Conservation (phyloP, 1,140 invertebrate genomes). For the Pygmarrhopalites habei region DNA sequence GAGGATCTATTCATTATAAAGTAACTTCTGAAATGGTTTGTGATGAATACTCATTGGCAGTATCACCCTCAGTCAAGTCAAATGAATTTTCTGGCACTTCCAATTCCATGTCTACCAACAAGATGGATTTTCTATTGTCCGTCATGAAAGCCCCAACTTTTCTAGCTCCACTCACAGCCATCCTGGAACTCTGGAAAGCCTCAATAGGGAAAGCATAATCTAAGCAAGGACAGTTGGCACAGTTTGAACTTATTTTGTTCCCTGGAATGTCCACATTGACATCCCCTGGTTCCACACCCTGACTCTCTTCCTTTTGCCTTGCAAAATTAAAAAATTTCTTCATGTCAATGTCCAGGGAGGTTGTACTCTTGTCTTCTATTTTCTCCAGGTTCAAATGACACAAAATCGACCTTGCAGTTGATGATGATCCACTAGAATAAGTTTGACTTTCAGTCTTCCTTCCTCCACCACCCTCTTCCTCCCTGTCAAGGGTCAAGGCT, state of each 20-base stretch:
- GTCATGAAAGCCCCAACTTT: conserved; percentile 82
- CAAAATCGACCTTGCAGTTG: not conserved
- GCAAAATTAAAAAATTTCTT: conserved; percentile 6
- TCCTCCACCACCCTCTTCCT: not conserved
- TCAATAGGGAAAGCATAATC: conserved; percentile 5
- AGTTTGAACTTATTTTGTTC: not conserved
- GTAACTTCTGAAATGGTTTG: conserved; percentile 7
- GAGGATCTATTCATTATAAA: conserved; percentile 10
- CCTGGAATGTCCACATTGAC: conserved; percentile 16
- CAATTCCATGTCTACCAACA: conserved; percentile 79
- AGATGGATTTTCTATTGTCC: conserved; percentile 67
- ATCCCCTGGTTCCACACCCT: not conserved
- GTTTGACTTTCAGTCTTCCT: not conserved
- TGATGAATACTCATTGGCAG: not conserved
- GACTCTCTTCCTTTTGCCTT: not conserved
- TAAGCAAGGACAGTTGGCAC: not conserved
- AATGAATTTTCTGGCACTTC: conserved; percentile 6
- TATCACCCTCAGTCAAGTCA: conserved; percentile 1
- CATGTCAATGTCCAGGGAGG: conserved; percentile 9
- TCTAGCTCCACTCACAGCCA: conserved; percentile 72
- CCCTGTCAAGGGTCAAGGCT: not conserved
- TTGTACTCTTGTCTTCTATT: not conserved
- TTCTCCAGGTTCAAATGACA: not conserved
- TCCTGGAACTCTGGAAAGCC: conserved; percentile 2
- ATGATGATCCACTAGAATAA: too few relatives aligned